Percentiles rank a stretch among this genome's conserved stretches.
These are phyloP conservation scores for Apaloderma vittatum DNA, from an alignment of 2,113 vertebrate genomes.

Conservation along the genomic window DNA sequence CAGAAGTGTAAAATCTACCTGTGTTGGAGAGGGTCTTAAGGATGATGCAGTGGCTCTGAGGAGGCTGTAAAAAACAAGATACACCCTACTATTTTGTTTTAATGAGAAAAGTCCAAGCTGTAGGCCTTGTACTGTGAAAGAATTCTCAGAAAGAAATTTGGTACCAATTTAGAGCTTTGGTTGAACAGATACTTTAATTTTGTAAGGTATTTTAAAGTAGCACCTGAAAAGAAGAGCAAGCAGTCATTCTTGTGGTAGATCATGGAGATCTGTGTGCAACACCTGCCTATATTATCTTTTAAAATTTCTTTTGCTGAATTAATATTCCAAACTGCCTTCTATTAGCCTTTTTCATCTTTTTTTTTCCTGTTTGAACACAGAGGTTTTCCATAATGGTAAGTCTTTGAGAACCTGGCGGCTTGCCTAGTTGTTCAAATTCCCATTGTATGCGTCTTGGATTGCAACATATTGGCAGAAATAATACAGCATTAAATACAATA, in stretches of 20 bases:
- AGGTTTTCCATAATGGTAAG: neutral
- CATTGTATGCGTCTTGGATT: constrained; percentile 3
- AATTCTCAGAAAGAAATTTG: neutral
- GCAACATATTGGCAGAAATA: constrained; percentile 23
- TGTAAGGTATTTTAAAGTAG: neutral
- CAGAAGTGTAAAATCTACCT: neutral
- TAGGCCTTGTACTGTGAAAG: neutral
- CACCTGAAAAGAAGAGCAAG: neutral
- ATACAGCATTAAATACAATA: constrained; percentile 17
- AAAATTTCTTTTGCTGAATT: neutral
- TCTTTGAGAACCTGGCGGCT: constrained; percentile 39
- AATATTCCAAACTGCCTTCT: constrained; percentile 15
- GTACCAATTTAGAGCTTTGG: neutral
- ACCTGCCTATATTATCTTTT: neutral
- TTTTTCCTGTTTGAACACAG: neutral
- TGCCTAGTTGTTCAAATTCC: constrained; percentile 35
- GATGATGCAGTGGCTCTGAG: neutral
- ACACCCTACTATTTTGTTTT: neutral
- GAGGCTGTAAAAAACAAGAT: neutral
- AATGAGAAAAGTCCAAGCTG: neutral
- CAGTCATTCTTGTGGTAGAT: neutral
- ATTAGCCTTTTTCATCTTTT: neutral
- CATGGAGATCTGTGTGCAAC: neutral
- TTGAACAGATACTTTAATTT: neutral
- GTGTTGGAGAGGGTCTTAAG: neutral